phyloP scores from a whole-genome alignment of 2,113 vertebrate species.

The Seriola rivoliana region DNA sequence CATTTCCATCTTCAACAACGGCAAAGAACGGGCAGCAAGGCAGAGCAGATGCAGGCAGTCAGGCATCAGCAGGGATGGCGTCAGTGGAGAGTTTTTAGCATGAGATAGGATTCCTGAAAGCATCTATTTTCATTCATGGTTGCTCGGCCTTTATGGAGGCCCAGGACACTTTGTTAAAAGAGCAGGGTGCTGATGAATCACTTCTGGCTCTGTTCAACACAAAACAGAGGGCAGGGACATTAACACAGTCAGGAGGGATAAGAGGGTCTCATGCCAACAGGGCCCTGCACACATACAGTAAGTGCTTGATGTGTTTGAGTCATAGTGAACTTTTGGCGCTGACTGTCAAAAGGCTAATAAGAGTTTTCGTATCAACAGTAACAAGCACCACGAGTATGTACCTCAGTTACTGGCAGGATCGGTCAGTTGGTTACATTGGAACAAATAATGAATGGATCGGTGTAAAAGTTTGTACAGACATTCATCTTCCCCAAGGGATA shows the following conservation, averaged over 20 bases:
- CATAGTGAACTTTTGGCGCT: background rate
- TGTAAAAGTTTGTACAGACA: background rate
- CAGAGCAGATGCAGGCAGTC: constrained; percentile 44
- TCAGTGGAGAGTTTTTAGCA: constrained; percentile 77
- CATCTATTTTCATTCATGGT: constrained; percentile 84
- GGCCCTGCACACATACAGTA: background rate
- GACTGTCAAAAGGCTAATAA: background rate
- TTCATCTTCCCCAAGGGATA: no score
- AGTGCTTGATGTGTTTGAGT: constrained; percentile 10
- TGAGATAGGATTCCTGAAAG: constrained; percentile 84
- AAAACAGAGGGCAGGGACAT: constrained; percentile 62
- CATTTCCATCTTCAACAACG: constrained; percentile 59
- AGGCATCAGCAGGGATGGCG: constrained; percentile 50
- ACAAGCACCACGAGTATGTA: background rate
- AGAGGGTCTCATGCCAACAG: constrained; percentile 38
- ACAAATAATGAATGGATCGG: background rate
- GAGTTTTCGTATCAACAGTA: background rate
- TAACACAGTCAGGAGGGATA: constrained; percentile 54
- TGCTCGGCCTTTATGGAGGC: constrained; percentile 75
- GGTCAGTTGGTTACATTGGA: background rate
- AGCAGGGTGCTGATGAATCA: constrained; percentile 70
- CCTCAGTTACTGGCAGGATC: background rate
- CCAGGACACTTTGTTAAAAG: constrained; percentile 71
- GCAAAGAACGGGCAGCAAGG: constrained; percentile 27
- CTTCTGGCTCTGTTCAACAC: constrained; percentile 57